phyloP scores from a whole-genome alignment of 2,797 vertebrate genomes.

The Chelmon rostratus region DNA sequence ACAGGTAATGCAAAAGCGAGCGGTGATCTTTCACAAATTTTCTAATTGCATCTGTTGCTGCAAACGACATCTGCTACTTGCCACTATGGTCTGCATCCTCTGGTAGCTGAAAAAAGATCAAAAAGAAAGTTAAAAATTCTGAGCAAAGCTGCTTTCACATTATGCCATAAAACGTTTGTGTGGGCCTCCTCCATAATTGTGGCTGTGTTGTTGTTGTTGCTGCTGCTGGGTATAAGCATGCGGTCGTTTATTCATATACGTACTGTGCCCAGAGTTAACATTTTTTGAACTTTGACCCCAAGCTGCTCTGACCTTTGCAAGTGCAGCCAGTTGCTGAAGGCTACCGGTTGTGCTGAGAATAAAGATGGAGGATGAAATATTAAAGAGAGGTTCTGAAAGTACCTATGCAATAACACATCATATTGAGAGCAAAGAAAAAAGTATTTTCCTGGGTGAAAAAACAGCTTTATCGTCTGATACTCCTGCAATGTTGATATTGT shows the following conservation, averaged over 20 bases:
- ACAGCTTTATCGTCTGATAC: not conserved
- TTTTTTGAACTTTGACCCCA: slow-evolving; percentile 12
- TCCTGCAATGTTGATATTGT: not conserved
- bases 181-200: not conserved
- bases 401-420: not conserved
- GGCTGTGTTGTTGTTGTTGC: not conserved
- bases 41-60: not conserved
- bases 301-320: slow-evolving; percentile 7
- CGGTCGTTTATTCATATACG: not conserved
- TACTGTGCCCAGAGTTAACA: not conserved
- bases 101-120: not conserved
- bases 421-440: not conserved
- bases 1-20: not conserved
- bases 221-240: not conserved
- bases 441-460: not conserved
- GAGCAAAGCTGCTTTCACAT: not conserved
- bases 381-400: not conserved
- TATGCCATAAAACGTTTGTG: not conserved
- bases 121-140: not conserved
- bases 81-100: not conserved
- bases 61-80: not conserved
- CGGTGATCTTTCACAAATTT: not conserved
- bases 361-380: slow-evolving; percentile 1
- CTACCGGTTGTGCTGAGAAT: not conserved
- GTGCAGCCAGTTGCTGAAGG: not conserved